phyloP scores from a whole-genome alignment of 2,113 vertebrate genomes.

The Pseudolaguvia tuberculata region DNA sequence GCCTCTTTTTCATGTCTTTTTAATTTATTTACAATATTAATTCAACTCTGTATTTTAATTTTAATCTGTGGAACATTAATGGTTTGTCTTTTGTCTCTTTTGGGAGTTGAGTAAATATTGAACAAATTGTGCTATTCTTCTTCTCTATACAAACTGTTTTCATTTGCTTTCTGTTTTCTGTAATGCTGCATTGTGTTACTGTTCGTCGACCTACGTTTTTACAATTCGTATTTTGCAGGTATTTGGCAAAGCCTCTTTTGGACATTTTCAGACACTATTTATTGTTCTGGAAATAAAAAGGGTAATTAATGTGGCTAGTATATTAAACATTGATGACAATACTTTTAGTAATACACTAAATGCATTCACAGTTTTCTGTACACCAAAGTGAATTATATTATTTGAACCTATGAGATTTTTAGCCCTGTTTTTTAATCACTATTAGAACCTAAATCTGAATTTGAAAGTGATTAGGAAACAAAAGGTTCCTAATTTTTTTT shows the following conservation, averaged over 20 bases:
- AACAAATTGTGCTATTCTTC: conserved; percentile 5
- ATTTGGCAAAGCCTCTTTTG: neutral
- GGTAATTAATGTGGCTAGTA: neutral
- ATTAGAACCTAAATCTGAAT: neutral
- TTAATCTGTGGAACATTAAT: neutral
- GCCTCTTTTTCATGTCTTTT: conserved; percentile 7
- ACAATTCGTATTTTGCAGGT: too few species aligned
- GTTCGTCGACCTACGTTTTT: neutral
- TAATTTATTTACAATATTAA: conserved; percentile 27
- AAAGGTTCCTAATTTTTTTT: neutral
- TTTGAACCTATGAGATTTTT: neutral
- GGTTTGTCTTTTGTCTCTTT: conserved; percentile 3
- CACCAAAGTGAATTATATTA: neutral
- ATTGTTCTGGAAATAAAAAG: neutral
- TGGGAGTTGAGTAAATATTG: conserved; percentile 1
- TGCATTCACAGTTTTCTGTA: neutral
- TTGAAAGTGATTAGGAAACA: neutral
- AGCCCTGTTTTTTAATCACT: neutral
- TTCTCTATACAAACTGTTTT: neutral
- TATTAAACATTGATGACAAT: conserved; percentile 2
- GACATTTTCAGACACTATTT: neutral
- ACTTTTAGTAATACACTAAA: neutral
- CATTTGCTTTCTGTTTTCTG: neutral
- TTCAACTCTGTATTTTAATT: conserved; percentile 30
- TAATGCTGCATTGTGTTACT: neutral